Conservation (phyloP, 2,888 invertebrate genomes). For the Drosophila prostipennis region DNA sequence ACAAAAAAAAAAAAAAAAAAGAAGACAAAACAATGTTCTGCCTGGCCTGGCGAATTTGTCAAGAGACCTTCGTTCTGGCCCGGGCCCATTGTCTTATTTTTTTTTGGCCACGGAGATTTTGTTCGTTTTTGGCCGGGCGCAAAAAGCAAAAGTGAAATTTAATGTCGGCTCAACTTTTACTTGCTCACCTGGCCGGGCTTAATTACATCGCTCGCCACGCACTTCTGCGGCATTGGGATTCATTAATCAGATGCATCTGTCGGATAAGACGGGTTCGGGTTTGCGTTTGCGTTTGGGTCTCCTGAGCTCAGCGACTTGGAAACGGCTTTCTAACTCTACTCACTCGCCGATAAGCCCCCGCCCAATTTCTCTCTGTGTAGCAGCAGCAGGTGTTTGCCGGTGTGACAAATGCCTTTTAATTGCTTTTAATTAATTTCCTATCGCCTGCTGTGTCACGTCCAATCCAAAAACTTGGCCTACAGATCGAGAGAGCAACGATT, state of each 20-base stretch:
- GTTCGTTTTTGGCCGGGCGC: slow-evolving; percentile 7
- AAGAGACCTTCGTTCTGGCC: slow-evolving; percentile 62
- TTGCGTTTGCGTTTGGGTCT: not conserved
- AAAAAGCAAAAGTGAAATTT: slow-evolving; percentile 56
- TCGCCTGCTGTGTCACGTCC: slow-evolving; percentile 63
- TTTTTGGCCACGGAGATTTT: slow-evolving; percentile 3
- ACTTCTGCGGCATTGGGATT: slow-evolving; percentile 67
- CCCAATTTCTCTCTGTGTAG: slow-evolving; percentile 3
- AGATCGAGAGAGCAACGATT: slow-evolving; percentile 1
- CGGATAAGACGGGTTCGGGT: slow-evolving; percentile 60
- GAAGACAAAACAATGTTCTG: slow-evolving; percentile 38
- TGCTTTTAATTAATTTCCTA: slow-evolving; percentile 53
- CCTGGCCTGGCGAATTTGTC: slow-evolving; percentile 52
- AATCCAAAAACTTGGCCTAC: slow-evolving; percentile 8
- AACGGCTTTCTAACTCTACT: slow-evolving; percentile 44
- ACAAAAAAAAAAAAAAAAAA: too few relatives aligned
- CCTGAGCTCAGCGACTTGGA: slow-evolving; percentile 53
- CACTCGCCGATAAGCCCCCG: not conserved
- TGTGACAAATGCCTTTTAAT: slow-evolving; percentile 66
- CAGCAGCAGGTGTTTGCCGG: slow-evolving; percentile 31
- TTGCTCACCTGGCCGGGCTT: slow-evolving; percentile 53
- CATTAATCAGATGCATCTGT: slow-evolving; percentile 80
- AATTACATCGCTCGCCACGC: slow-evolving; percentile 75
- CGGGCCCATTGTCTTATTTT: slow-evolving; percentile 53
- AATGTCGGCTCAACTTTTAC: slow-evolving; percentile 45